Evolutionary conservation across 2,888 invertebrate species (phyloP).

Genomic region (Unio delphinus): DNA sequence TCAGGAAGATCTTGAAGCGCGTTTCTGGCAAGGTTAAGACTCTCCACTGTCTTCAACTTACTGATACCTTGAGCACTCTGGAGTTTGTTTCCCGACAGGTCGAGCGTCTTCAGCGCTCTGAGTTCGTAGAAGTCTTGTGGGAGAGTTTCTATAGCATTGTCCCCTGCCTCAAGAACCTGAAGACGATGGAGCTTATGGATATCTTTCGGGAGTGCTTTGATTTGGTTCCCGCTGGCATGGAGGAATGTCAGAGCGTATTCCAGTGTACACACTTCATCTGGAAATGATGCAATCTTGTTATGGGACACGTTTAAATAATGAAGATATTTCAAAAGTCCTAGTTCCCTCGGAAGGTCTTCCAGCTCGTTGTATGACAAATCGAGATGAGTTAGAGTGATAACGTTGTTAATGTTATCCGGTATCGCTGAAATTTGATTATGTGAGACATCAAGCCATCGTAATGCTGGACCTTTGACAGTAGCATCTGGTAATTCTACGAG

Average conservation of each 20-base stretch:
- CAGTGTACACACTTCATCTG: constrained; percentile 77
- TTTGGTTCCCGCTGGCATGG: constrained; percentile 54
- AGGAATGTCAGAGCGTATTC: constrained; percentile 58
- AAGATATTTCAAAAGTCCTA: constrained; percentile 65
- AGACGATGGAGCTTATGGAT: constrained; percentile 55
- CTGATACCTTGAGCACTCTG: constrained; percentile 45
- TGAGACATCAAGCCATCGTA: constrained; percentile 62
- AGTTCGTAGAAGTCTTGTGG: constrained; percentile 62
- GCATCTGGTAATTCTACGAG: constrained; percentile 63
- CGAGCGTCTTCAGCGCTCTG: constrained; percentile 50
- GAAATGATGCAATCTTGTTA: constrained; percentile 84
- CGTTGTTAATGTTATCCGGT: constrained; percentile 62
- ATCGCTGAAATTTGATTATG: constrained; percentile 59
- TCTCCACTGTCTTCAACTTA: constrained; percentile 48
- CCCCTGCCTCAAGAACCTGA: constrained; percentile 50
- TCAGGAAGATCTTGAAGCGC: constrained; percentile 50
- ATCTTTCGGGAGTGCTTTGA: constrained; percentile 56
- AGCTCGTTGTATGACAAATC: constrained; percentile 81
- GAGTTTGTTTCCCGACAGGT: constrained; percentile 58
- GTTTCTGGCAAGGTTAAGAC: constrained; percentile 55
- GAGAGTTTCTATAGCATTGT: constrained; percentile 58
- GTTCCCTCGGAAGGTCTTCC: constrained; percentile 58
- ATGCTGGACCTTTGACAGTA: constrained; percentile 56
- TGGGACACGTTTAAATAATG: constrained; percentile 79
- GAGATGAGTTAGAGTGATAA: constrained; percentile 73